Base-by-base conservation (phyloP, 2,888 invertebrate genomes). In the Hirtodrosophila confusa region DNA sequence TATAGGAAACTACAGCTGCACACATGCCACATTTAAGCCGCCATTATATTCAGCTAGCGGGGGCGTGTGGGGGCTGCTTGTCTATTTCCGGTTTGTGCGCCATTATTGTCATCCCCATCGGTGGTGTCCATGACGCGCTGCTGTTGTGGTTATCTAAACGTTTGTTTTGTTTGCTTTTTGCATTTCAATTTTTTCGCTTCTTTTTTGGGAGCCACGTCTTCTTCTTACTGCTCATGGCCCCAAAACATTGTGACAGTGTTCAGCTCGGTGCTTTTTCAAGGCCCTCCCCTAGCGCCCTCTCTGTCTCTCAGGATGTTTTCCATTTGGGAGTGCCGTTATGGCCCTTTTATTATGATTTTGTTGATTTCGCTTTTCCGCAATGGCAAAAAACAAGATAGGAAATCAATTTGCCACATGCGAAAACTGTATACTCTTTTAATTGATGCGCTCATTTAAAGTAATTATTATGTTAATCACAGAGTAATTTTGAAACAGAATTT, bases 281-380 rank as follows among this genome's bases (percentile, higher is more conserved):
- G n/a, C 37, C n/a, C 50, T 8, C 5, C 10, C 29, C 11, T 12
- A 3, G 7, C 36, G 4, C 27, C 17, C 48, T 6, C 39, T 37
- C 29, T 31, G 29, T 9, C 43, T 37, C 29, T 10, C 31, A 44
- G 55, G 39, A 47, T 56, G 39, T 51, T 63, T 75, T 65, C 67
- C 60, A 76, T 74, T 80, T 74, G 77, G 55, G 51, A 75, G 48
- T 36, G 37, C 56, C 56, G 64, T 71, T 78, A 69, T 86, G 65
- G 67, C 60, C 67, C 62, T 75, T 80, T 84, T 82, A 84, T 82
- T 80, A 85, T 84, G 82, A 86, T 82, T 78, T 72, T 78, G 75
- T 80, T 84, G 85, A 82, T 82, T 80, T 86, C 72, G 65, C 58
- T 80, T 66, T 83, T 84, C 58, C 71, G 69, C 50, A 37, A 10